These are phyloP conservation scores for Philotrypesis tridentata DNA, from an alignment of 1,140 invertebrate genomes.

Conservation along the genomic window DNA sequence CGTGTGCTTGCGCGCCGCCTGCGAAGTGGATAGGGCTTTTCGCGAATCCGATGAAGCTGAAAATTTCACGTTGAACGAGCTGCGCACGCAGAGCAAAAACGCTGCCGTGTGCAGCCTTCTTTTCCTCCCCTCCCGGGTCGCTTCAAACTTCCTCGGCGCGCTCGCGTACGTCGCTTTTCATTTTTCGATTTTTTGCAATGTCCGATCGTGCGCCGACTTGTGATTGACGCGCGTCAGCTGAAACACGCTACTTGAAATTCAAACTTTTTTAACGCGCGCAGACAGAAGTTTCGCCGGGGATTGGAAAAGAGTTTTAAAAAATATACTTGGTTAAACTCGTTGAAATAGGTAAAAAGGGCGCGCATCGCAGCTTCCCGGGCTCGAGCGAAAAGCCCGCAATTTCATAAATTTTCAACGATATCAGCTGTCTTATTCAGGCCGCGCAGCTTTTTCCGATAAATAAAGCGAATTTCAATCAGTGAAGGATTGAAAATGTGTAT, in stretches of 20 bases:
- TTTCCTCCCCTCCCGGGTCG: not conserved
- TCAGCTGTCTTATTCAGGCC: not conserved
- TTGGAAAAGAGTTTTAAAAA: not conserved
- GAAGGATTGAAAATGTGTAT: too few relatives aligned
- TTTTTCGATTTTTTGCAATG: not conserved
- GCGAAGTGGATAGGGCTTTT: too few relatives aligned
- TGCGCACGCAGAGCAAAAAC: not conserved
- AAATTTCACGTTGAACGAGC: conserved; percentile 29
- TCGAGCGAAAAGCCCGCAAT: not conserved
- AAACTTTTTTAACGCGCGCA: not conserved
- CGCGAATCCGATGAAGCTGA: not conserved
- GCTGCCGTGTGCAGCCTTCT: not conserved
- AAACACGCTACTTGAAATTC: not conserved
- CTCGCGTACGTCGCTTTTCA: too few relatives aligned
- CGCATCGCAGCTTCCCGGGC: too few relatives aligned
- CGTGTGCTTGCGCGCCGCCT: not conserved
- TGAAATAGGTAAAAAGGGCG: not conserved
- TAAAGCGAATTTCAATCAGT: too few relatives aligned
- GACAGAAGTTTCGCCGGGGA: not conserved
- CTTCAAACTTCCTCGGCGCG: not conserved
- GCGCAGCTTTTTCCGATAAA: not conserved
- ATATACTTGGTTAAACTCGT: not conserved
- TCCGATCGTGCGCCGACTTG: not conserved
- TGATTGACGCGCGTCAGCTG: not conserved
- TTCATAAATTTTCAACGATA: not conserved